Percentiles rank a stretch among this genome's conserved stretches.
phyloP scores from a whole-genome alignment of 2,113 vertebrate species.

The cat (Felis catus) region DNA sequence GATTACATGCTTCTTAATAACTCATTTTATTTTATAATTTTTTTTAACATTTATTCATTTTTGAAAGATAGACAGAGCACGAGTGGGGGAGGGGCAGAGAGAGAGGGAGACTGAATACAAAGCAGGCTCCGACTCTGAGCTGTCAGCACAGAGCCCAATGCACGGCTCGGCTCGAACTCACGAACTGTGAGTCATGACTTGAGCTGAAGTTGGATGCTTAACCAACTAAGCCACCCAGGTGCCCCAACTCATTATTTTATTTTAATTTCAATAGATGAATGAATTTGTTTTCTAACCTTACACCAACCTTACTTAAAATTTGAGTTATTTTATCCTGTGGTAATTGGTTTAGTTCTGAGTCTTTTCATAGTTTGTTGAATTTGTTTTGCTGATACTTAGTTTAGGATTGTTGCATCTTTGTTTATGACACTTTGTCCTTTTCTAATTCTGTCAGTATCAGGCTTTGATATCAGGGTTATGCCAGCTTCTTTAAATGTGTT shows the following conservation, averaged over 20 bases:
- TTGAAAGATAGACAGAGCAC: no score
- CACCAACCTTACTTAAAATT: not conserved
- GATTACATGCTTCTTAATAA: no score
- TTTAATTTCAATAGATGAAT: not conserved
- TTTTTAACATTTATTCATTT: no score
- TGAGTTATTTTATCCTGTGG: not conserved
- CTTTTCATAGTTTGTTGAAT: not conserved
- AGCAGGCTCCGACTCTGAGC: no score
- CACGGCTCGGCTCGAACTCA: no score
- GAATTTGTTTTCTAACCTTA: constrained; percentile 1
- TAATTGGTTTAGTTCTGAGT: not conserved
- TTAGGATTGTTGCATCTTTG: constrained; percentile 2
- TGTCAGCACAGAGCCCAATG: no score
- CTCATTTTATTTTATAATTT: no score
- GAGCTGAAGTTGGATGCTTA: no score
- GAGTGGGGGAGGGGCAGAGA: no score
- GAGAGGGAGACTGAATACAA: no score
- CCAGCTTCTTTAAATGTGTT: not conserved
- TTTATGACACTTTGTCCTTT: not conserved
- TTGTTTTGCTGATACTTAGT: not conserved
- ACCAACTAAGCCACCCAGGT: no score
- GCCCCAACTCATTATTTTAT: not conserved
- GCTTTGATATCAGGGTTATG: not conserved
- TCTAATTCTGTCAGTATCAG: not conserved
- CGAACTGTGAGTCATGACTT: no score